Evolutionary conservation across 2,113 vertebrate genomes (phyloP), one percentile per base, ranked within the genome.

Genomic region (Trogon melanurus): DNA sequence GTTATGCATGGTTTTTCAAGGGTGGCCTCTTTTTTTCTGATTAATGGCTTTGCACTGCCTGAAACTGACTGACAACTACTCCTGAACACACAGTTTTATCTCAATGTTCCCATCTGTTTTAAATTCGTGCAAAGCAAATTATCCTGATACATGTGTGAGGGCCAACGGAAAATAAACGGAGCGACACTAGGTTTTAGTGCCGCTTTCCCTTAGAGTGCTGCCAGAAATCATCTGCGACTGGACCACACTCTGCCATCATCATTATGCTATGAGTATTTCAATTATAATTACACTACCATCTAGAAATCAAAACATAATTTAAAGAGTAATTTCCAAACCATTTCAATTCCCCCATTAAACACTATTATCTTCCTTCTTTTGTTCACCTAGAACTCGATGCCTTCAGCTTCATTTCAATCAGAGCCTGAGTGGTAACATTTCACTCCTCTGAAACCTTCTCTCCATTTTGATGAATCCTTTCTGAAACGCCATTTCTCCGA

Each of bases 221-320:
- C 19, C 47, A 85, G 91, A 69, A 93, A 85, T 74, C 22, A 29
- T 22, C 27, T 65, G 36, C 36, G 92, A 62, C 9, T 30, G 62
- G 58, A 80, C 60, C 56, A 70, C 3, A 5, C 6, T 91, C 67
- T 67, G 32, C 11, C 78, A 20, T 67, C 58, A 79, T 79, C 73
- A 72, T 61, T 83, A 57, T 45, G 15, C 54, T 62, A 18, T 36
- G 9, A 86, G 7, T 64, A 85, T 80, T 91, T 93, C 51, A 85
- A 67, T 87, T 95, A 71, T 27, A 76, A 89, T 95, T 90, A 73
- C 84, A 58, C 54, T 88, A 45, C 32, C 32, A 29, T 57, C 66
- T 87, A 83, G 51, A 81, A 92, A 92, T 57, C 26, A 93, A 92
- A 92, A 76, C 29, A 80, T 41, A 44, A 87, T 82, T 92, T 85